These are phyloP conservation scores for Neodiprion lecontei DNA, from an alignment of 1,140 invertebrate genomes.

Conservation along the genomic window DNA sequence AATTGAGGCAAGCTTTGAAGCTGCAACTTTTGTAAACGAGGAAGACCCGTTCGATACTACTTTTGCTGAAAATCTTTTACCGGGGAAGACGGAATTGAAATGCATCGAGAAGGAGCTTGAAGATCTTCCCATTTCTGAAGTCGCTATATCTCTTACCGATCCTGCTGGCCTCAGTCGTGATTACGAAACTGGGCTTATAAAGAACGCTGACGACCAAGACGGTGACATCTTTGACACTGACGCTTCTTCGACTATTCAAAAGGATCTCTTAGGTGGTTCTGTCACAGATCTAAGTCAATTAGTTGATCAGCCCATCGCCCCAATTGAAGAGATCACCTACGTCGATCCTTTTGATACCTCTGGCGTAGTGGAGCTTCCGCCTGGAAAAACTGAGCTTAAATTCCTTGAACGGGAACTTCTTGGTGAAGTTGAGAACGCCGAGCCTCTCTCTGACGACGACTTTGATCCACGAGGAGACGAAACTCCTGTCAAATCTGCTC, in stretches of 20 bases:
- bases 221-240: slow-evolving; percentile 41
- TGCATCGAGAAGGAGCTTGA: slow-evolving; percentile 69
- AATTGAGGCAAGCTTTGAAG: slow-evolving; percentile 55
- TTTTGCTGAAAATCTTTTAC: slow-evolving; percentile 79
- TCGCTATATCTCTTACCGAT: slow-evolving; percentile 54
- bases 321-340: slow-evolving; percentile 66
- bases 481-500: slow-evolving; percentile 6
- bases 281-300: slow-evolving; percentile 76
- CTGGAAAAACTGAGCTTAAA: slow-evolving; percentile 79
- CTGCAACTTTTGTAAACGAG: slow-evolving; percentile 56
- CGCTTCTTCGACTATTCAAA: slow-evolving; percentile 39
- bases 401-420: slow-evolving; percentile 80
- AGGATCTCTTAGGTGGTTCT: slow-evolving; percentile 77
- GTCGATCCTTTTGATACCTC: slow-evolving; percentile 89
- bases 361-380: slow-evolving; percentile 72
- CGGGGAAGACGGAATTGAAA: slow-evolving; percentile 70
- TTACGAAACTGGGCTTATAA: slow-evolving; percentile 52
- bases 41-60: slow-evolving; percentile 87
- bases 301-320: slow-evolving; percentile 72
- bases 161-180: slow-evolving; percentile 63
- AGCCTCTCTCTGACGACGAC: slow-evolving; percentile 61
- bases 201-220: slow-evolving; percentile 22
- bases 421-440: slow-evolving; percentile 50
- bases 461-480: slow-evolving; percentile 75
- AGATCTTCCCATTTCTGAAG: slow-evolving; percentile 50